Percentiles rank a stretch among this genome's conserved stretches.
Conservation (phyloP, 2,797 vertebrate genomes). For the Falco rusticolus region DNA sequence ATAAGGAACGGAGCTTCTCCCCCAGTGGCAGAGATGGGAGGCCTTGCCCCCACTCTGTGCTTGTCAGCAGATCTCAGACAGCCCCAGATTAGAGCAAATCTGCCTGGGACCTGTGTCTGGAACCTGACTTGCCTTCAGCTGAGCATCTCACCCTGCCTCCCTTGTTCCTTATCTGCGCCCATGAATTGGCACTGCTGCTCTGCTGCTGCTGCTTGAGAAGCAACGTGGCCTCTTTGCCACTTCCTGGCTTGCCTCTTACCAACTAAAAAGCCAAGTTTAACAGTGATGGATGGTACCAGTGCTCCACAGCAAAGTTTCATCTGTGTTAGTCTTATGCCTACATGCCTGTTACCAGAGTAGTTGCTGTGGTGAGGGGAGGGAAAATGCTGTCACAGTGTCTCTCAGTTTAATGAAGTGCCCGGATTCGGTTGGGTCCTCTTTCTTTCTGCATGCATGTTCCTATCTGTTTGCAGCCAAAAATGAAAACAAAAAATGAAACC, state of each 20-base stretch:
- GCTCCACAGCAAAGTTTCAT: background rate
- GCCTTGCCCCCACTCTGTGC: background rate
- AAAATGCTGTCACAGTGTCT: background rate
- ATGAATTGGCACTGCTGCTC: rapidly evolving
- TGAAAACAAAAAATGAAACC: background rate
- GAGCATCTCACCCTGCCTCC: background rate
- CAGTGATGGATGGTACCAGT: background rate
- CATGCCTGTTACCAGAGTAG: background rate
- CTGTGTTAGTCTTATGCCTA: too few relatives aligned
- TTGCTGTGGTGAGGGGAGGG: background rate
- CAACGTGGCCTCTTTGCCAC: rapidly evolving
- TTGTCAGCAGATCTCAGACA: background rate
- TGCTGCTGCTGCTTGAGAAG: background rate
- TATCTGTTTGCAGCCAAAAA: background rate
- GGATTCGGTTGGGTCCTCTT: background rate
- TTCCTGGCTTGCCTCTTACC: background rate
- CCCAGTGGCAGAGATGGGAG: background rate
- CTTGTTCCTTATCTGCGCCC: background rate
- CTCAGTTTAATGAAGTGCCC: background rate
- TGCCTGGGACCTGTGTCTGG: background rate
- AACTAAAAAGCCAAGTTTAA: background rate
- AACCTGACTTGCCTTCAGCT: background rate
- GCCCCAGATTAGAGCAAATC: background rate
- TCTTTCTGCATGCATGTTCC: background rate
- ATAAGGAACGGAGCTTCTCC: background rate